These are phyloP conservation scores for Amphiprion clarkii DNA, from an alignment of 2,797 vertebrate species.

Conservation along the genomic window DNA sequence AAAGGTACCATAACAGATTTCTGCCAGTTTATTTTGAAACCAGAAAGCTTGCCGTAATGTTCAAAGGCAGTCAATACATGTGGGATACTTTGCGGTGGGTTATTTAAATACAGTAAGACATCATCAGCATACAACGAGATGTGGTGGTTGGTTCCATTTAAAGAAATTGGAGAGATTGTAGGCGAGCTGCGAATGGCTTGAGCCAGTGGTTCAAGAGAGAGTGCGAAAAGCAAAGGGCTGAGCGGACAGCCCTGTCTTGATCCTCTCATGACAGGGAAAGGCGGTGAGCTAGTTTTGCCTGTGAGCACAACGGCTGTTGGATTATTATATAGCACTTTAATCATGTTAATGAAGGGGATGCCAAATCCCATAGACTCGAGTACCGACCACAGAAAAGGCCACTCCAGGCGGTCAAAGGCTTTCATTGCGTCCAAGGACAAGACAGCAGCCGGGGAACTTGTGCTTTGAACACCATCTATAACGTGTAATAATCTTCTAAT, in stretches of 20 bases:
- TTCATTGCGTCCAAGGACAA: slow-evolving; percentile 3
- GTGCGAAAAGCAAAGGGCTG: neutral
- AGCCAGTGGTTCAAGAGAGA: too few species aligned
- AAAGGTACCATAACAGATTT: too few species aligned
- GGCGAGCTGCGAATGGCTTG: too few species aligned
- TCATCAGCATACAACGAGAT: too few species aligned
- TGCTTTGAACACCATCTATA: too few species aligned
- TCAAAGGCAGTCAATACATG: too few species aligned
- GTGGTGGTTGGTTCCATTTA: too few species aligned
- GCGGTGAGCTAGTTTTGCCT: slow-evolving; percentile 1
- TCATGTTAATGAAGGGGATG: neutral
- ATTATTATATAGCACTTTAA: neutral
- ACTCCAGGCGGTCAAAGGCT: slow-evolving; percentile 1
- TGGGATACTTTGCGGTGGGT: too few species aligned
- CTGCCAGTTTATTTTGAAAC: too few species aligned
- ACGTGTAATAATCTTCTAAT: neutral
- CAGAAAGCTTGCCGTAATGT: too few species aligned
- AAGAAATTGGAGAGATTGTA: too few species aligned
- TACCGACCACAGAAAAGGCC: neutral
- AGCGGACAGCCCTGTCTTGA: slow-evolving; percentile 1
- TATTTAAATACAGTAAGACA: too few species aligned
- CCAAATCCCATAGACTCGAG: neutral
- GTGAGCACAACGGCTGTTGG: neutral
- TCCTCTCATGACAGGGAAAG: neutral
- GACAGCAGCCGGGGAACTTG: slow-evolving; percentile 1